Conservation (phyloP, 2,113 vertebrate genomes). For the Hipposideros armiger region DNA sequence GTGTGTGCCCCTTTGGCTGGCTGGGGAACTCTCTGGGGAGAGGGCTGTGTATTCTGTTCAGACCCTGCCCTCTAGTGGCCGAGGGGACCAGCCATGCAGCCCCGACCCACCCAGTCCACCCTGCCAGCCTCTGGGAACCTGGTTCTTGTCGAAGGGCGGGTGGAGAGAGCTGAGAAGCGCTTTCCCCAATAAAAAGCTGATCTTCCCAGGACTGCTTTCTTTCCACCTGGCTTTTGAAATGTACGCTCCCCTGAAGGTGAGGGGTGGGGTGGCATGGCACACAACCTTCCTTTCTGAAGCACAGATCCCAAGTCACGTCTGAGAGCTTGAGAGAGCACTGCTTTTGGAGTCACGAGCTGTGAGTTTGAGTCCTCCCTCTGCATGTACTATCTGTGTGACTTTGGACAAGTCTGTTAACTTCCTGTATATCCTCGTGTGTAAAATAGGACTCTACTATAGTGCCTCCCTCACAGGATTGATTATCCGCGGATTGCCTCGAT, state of each 20-base stretch:
- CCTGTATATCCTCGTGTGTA: neutral
- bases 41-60: neutral
- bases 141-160: neutral
- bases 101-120: neutral
- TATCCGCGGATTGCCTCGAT: neutral
- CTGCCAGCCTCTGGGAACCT: neutral
- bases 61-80: constrained; percentile 65
- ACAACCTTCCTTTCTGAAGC: neutral
- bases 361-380: neutral
- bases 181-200: neutral
- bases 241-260: neutral
- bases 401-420: neutral
- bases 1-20: neutral
- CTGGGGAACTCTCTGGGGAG: neutral
- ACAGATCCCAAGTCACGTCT: neutral
- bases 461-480: neutral
- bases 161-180: neutral
- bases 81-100: neutral
- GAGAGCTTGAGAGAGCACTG: neutral
- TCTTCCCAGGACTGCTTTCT: neutral
- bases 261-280: neutral
- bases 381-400: neutral
- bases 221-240: neutral
- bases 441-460: neutral
- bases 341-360: neutral